Evolutionary conservation across 2,113 vertebrate species (phyloP).

Genomic region (Euleptes europaea): DNA sequence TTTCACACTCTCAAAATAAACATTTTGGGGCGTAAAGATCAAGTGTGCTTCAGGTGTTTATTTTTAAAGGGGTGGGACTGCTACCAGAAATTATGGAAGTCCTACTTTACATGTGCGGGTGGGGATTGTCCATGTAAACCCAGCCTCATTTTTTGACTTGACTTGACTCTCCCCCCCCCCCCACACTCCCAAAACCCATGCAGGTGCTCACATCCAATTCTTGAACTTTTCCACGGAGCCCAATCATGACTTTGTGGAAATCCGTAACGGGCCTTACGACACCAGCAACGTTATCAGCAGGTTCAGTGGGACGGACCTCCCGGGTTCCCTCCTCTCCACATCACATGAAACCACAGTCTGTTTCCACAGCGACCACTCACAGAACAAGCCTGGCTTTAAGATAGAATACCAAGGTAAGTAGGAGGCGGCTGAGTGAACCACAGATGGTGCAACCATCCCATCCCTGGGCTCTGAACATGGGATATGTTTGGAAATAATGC

Average conservation of each 20-base stretch:
- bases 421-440: accelerated
- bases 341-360: conserved; percentile 93
- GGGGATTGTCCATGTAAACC: background rate
- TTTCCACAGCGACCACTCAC: conserved; percentile 97
- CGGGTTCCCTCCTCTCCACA: conserved; percentile 87
- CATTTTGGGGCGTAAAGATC: too few species aligned
- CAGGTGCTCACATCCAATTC: conserved; percentile 95
- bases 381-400: conserved; percentile 96
- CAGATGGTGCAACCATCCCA: background rate
- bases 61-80: background rate
- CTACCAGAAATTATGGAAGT: background rate
- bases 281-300: conserved; percentile 91
- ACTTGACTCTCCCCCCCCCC: background rate
- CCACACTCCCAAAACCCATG: background rate
- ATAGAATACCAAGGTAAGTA: conserved; percentile 93
- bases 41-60: background rate
- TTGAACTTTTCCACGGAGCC: conserved; percentile 97
- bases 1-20: too few species aligned
- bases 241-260: conserved; percentile 95
- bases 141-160: background rate
- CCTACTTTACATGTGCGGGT: background rate
- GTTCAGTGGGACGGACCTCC: conserved; percentile 88
- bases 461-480: accelerated
- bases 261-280: conserved; percentile 93
- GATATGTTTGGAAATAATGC: background rate